Evolutionary conservation across 2,113 vertebrate species (phyloP).

Genomic region (Nestor notabilis): DNA sequence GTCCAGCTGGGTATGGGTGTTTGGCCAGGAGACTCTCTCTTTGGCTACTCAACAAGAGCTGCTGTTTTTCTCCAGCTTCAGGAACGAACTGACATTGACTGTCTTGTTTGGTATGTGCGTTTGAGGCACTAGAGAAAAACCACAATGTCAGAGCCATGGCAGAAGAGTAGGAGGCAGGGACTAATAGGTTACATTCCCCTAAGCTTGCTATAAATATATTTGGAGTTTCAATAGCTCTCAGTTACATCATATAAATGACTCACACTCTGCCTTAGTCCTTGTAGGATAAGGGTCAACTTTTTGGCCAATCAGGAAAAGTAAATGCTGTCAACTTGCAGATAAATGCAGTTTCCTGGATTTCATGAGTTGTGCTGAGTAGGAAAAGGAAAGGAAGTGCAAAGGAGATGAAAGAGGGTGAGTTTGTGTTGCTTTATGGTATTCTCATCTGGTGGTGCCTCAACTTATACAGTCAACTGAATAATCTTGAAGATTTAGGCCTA

Average conservation of each 20-base stretch:
- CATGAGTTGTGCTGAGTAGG: not conserved
- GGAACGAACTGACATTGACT: not conserved
- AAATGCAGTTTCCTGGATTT: not conserved
- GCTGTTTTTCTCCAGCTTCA: not conserved
- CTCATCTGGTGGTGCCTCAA: not conserved
- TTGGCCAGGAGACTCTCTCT: not conserved
- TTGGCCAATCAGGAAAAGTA: not conserved
- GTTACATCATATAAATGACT: not conserved
- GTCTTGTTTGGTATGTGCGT: not conserved
- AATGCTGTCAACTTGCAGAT: not conserved
- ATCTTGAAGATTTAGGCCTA: not conserved
- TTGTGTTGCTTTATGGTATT: not conserved
- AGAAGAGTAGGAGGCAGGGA: not conserved
- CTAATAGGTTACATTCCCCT: not conserved
- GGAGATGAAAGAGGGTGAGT: not conserved
- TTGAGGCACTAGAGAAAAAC: not conserved
- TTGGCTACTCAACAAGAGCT: not conserved
- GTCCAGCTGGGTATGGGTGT: fast-evolving
- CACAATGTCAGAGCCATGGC: not conserved
- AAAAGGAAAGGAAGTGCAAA: not conserved
- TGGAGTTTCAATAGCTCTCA: not conserved
- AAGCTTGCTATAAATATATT: not conserved
- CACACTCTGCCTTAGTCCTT: not conserved
- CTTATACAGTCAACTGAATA: not conserved
- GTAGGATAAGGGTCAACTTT: not conserved